Percentiles rank a stretch among this genome's conserved stretches.
Evolutionary conservation across 2,888 invertebrate genomes (phyloP).

Genomic region (Dysmachus trigonus): DNA sequence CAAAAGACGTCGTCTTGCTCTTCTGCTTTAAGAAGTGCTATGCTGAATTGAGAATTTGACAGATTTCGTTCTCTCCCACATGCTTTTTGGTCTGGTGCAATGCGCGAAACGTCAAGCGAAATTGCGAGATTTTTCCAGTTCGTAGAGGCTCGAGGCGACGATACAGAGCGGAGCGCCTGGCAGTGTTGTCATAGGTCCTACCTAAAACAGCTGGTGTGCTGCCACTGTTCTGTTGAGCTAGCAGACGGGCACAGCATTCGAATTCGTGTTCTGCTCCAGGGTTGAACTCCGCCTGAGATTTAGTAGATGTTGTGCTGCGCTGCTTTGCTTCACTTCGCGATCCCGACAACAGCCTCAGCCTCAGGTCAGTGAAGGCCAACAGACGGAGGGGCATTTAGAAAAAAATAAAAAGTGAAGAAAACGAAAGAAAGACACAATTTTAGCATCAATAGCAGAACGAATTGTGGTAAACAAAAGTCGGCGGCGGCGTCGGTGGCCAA

Average conservation of each 20-base stretch:
- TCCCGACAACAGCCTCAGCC: background rate
- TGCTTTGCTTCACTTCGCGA: background rate
- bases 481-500: background rate
- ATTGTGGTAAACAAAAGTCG: background rate
- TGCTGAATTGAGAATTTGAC: background rate
- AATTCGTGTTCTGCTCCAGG: background rate
- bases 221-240: background rate
- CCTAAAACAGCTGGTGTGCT: background rate
- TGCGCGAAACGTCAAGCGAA: slow-evolving; percentile 41
- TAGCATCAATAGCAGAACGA: background rate
- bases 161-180: background rate
- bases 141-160: background rate
- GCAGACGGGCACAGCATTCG: background rate
- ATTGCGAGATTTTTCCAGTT: slow-evolving; percentile 1
- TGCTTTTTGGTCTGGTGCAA: background rate
- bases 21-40: background rate
- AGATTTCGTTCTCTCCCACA: slow-evolving; percentile 7
- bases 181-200: background rate
- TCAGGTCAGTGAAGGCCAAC: background rate
- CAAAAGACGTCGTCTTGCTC: background rate
- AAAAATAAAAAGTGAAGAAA: background rate
- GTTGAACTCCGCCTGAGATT: background rate
- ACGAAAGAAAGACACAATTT: background rate
- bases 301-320: background rate
- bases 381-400: background rate